Base-by-base conservation (phyloP, 35 echinoderm and acorn worm genomes). In the Strongylocentrotus purpuratus region DNA sequence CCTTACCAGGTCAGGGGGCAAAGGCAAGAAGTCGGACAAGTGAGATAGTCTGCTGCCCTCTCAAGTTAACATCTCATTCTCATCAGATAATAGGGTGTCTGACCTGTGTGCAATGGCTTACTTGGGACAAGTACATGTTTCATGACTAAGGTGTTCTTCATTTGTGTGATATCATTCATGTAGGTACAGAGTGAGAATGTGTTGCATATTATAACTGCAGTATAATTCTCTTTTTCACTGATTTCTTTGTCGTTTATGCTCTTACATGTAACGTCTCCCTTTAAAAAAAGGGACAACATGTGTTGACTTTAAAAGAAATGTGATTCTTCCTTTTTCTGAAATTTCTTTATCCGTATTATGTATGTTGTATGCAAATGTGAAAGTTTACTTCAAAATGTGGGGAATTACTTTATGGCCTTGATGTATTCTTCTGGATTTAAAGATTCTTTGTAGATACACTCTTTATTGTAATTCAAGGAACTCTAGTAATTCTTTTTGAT, bases 1-100 rank as follows among this genome's bases (percentile, higher is more conserved):
- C 87, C n/a, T 31, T 7, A 31, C 59, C 94, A 96, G 96, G 61
- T 96, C 96, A 31, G 96, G 96, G 31, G 65, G 96, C 94, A 96
- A 96, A 70, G 50, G 96, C 32, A 96, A 96, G 96, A 96, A 96
- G 85, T 45, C 96, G 0, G 96, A 96, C 8, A 96, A 96, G 96
- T 96, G 96, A 95, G 87, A 97, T 97, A 95, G 10, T 89, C 31
- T 89, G 32, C 33, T 89, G 65, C 65, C 65, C 45, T 89, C 65
- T 28, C 28, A 7, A n/a, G 20, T 78, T 18, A 78, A 78, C 65
- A 78, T 78, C 65, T 78, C 65, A 78, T 78, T 78, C 65, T 78
- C 65, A 78, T 78, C 22, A 28, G 20, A 22, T 78, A 22, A 78
- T 22, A 78, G 1, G 65, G 25, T 22, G 65, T 78, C 65, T 78